Conservation (phyloP, 2,797 vertebrate genomes). For the Crotalus adamanteus region DNA sequence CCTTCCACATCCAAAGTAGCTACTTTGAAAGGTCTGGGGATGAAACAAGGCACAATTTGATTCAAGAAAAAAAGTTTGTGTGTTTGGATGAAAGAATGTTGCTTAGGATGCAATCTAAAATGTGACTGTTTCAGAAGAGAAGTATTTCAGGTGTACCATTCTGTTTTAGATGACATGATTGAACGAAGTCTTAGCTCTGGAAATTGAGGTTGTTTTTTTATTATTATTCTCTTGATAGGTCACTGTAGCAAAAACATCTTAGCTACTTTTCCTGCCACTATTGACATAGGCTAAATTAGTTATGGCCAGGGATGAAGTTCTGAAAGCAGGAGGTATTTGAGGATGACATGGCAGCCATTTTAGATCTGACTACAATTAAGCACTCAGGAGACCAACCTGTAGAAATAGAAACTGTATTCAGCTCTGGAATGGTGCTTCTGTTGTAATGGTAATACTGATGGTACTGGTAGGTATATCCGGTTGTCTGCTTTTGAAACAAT, state of each 20-base stretch:
- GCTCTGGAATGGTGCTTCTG: neutral
- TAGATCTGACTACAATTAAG: neutral
- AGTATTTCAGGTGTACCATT: neutral
- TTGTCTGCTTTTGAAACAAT: neutral
- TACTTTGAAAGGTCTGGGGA: neutral
- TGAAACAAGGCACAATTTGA: neutral
- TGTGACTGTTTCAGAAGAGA: neutral
- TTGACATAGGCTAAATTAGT: neutral
- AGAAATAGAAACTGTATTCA: neutral
- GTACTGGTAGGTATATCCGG: neutral
- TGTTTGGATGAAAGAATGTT: neutral
- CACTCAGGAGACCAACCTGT: neutral
- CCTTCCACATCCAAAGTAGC: neutral
- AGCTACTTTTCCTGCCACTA: neutral
- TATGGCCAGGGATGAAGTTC: neutral
- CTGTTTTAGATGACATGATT: neutral
- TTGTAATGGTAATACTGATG: neutral
- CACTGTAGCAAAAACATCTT: neutral
- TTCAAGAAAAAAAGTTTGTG: neutral
- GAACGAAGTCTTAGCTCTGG: neutral
- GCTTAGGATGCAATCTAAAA: neutral
- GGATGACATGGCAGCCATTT: neutral
- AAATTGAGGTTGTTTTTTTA: neutral
- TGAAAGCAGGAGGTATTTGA: neutral
- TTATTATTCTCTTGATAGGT: neutral